Percentiles rank a stretch among this genome's conserved stretches.
Evolutionary conservation across 2,113 vertebrate genomes (phyloP).

Genomic region (Nothobranchius kuhntae): DNA sequence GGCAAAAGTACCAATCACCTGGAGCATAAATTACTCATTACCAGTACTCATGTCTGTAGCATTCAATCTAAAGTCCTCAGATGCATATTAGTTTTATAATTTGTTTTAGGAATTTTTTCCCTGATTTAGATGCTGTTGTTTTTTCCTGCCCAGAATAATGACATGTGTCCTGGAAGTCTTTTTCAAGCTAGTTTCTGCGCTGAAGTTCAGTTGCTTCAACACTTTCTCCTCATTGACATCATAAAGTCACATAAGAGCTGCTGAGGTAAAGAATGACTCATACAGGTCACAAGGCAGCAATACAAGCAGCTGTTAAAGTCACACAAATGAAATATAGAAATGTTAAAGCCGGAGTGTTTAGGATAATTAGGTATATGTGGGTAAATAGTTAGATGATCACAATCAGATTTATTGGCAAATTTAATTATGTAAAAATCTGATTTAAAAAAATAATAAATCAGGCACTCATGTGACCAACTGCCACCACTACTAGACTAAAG

Average conservation of each 20-base stretch:
- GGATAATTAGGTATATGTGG: not conserved
- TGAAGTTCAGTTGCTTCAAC: not conserved
- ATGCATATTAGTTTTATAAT: slow-evolving; percentile 9
- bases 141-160: not conserved
- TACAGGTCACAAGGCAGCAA: not conserved
- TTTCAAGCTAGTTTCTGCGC: slow-evolving; percentile 2
- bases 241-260: not conserved
- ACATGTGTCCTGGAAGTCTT: not conserved
- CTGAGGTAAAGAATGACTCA: slow-evolving; percentile 1
- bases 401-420: not conserved
- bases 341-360: not conserved
- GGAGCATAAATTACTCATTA: slow-evolving; percentile 39
- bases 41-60: slow-evolving; percentile 13
- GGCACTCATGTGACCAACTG: too few species aligned
- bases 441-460: too few species aligned
- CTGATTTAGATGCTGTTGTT: not conserved
- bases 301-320: not conserved
- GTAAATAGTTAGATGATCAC: slow-evolving; percentile 23
- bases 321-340: not conserved
- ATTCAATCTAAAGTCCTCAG: not conserved
- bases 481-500: too few species aligned
- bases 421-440: too few species aligned
- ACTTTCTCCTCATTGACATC: not conserved
- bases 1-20: slow-evolving; percentile 1
- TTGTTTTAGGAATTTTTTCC: not conserved